A percentile compares a stretch with the other conserved stretches of the same genome.
Conservation (phyloP, 2,888 invertebrate species). For the Dione juno region DNA sequence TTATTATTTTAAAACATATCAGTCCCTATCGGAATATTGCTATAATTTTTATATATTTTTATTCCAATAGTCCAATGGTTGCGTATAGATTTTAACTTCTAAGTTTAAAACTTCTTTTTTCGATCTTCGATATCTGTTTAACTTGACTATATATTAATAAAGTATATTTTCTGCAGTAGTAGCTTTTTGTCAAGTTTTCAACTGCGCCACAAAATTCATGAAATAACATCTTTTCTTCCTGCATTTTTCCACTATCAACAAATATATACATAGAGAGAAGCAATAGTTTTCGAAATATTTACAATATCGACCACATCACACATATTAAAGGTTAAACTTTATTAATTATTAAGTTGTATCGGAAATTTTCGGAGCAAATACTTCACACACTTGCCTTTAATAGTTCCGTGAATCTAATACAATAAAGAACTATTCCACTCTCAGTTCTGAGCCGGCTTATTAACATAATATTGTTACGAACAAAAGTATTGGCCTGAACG, state of each 20-base stretch:
- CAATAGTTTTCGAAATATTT: conserved; percentile 40
- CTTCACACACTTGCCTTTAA: conserved; percentile 55
- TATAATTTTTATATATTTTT: too few species aligned
- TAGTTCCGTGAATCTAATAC: conserved; percentile 37
- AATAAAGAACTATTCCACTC: conserved; percentile 36
- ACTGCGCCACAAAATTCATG: not conserved
- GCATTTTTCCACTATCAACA: not conserved
- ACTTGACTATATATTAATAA: too few species aligned
- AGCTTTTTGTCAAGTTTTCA: too few species aligned
- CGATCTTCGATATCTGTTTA: too few species aligned
- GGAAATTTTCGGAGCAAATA: conserved; percentile 65
- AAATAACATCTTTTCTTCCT: not conserved
- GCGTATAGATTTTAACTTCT: too few species aligned
- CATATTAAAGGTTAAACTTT: conserved; percentile 56
- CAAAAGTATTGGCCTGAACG: conserved; percentile 18
- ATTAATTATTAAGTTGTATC: conserved; percentile 77
- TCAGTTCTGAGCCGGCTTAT: conserved; percentile 38
- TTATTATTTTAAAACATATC: too few species aligned
- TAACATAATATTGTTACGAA: conserved; percentile 38
- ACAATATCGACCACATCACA: conserved; percentile 30
- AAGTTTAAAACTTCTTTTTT: too few species aligned
- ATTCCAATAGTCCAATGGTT: too few species aligned
- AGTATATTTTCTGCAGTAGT: too few species aligned
- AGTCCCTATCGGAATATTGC: too few species aligned
- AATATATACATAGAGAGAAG: not conserved